Conservation (phyloP, 2,113 vertebrate species). For the Hippocampus zosterae region DNA sequence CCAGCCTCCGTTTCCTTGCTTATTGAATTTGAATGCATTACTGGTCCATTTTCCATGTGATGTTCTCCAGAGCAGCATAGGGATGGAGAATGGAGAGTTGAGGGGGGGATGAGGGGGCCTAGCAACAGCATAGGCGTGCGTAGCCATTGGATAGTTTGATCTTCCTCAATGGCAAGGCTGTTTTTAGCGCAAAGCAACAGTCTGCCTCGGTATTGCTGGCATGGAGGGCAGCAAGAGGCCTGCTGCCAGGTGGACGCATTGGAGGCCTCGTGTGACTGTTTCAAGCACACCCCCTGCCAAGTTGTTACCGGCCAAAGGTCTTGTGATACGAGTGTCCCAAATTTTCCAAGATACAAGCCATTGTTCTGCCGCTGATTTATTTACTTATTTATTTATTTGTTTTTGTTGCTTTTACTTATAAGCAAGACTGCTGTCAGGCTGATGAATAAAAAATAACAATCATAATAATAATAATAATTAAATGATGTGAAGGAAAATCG, state of each 20-base stretch:
- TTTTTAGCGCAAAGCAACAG: conserved; percentile 68
- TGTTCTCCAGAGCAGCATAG: conserved; percentile 63
- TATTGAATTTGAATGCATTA: conserved; percentile 76
- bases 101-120: conserved; percentile 52
- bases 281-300: conserved; percentile 5
- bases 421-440: too few relatives aligned
- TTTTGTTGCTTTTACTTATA: too few relatives aligned
- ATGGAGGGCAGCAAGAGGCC: conserved; percentile 37
- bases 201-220: conserved; percentile 51
- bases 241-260: conserved; percentile 1
- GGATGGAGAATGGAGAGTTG: conserved; percentile 44
- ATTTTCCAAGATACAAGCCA: too few relatives aligned
- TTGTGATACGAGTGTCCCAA: too few relatives aligned
- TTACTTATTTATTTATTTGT: too few relatives aligned
- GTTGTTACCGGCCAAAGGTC: too few relatives aligned
- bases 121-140: conserved; percentile 63
- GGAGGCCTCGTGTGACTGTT: conserved; percentile 12
- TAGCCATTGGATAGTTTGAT: conserved; percentile 70
- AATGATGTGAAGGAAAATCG: too few relatives aligned
- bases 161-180: conserved; percentile 63
- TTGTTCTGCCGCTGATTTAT: too few relatives aligned
- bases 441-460: too few relatives aligned
- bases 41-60: conserved; percentile 71
- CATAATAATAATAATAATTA: too few relatives aligned
- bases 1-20: conserved; percentile 69